These are phyloP conservation scores for Vanessa cardui DNA, from an alignment of 2,888 invertebrate species.

Conservation along the genomic window DNA sequence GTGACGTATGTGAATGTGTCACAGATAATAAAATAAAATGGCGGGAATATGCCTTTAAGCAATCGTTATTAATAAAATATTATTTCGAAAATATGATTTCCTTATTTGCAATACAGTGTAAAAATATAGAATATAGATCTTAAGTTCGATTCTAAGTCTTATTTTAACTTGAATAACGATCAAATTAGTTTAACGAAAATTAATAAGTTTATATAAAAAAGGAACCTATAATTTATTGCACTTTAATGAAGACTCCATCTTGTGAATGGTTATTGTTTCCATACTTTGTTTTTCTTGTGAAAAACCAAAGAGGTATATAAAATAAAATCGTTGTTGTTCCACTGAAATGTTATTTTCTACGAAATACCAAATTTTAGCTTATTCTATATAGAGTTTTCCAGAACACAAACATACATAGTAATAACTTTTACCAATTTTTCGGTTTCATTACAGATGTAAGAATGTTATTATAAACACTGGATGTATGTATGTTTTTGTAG, in stretches of 20 bases:
- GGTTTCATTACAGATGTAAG: background rate
- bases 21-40: slow-evolving; percentile 7
- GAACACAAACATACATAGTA: background rate
- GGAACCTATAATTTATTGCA: background rate
- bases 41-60: slow-evolving; percentile 7
- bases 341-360: background rate
- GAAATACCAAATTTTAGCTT: background rate
- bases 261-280: background rate
- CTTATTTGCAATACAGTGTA: slow-evolving; percentile 18
- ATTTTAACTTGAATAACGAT: slow-evolving; percentile 50
- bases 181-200: slow-evolving; percentile 48
- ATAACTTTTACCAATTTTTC: background rate
- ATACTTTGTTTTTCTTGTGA: slow-evolving; percentile 2
- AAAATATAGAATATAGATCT: slow-evolving; percentile 35
- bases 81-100: slow-evolving; percentile 5
- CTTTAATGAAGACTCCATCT: background rate
- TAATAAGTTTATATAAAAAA: background rate
- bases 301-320: background rate
- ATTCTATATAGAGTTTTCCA: background rate
- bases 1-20: slow-evolving; percentile 2
- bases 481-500: background rate
- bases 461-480: background rate
- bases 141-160: slow-evolving; percentile 49
- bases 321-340: background rate
- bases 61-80: background rate